Evolutionary conservation across 2,888 invertebrate genomes (phyloP), one percentile per base, ranked within the genome.

Genomic region (Epinotia bilunana): DNA sequence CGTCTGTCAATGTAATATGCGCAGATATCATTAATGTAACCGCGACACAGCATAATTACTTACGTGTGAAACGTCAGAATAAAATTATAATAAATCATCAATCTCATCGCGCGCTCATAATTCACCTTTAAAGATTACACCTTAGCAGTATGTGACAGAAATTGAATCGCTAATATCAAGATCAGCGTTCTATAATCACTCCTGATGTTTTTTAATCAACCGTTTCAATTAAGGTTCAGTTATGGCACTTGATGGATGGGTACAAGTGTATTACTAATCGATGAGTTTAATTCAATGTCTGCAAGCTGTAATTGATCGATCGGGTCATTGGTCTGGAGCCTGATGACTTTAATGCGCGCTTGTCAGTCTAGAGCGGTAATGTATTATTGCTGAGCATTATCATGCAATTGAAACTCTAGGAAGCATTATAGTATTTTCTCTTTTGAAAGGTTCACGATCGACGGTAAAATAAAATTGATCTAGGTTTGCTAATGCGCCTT

Each of bases 181-280:
- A 60, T n/a, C 16, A n/a, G 7, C 39, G 23, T 69, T 60, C 3
- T 23, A 5, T 28, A 43, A 57, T 2, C 12, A 7, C 43, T 60
- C 46, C n/a, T n/a, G 58, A n/a, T 23, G 46, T 69, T 69, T 60
- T 58, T 43, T 9, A 60, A 58, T 28, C 58, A 23, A 60, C 9
- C 11, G n/a, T 6, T 9, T 60, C 58, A 20, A 46, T 67, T 58
- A 58, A 23, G 64, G 64, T 60, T 74, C 67, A 62, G 39, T 64
- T 53, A 70, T 53, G 57, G 58, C 64, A 28, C 53, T 55, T 74
- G 74, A 74, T 74, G 53, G 70, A 74, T 74, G 39, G 23, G 39
- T 57, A 43, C 49, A 60, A 33, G 64, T 70, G 70, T 70, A 62
- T 62, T 68, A 62, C 68, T 74, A 74, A 71, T 74, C 64, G 70